Percentiles rank a stretch among this genome's conserved stretches.
Conservation (phyloP, 1,140 invertebrate genomes). For the Copidosoma floridanum region DNA sequence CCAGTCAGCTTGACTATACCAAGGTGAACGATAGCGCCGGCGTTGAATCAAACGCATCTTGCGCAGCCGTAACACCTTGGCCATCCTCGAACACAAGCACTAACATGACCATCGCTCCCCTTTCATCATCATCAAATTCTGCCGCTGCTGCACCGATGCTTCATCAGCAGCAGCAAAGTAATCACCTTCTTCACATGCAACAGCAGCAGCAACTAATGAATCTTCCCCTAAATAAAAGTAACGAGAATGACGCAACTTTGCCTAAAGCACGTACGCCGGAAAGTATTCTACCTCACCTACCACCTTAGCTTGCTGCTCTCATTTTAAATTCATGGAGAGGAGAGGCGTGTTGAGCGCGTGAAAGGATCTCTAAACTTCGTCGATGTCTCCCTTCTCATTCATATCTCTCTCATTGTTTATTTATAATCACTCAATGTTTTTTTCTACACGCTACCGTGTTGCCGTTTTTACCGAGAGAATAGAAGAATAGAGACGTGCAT, state of each 20-base stretch:
- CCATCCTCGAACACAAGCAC: background rate
- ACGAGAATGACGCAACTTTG: background rate
- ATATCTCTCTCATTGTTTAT: background rate
- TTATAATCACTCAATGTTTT: background rate
- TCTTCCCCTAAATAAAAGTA: background rate
- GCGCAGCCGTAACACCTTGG: constrained; percentile 26
- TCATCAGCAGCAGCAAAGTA: background rate
- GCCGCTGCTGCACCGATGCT: background rate
- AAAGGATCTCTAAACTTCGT: too few species aligned
- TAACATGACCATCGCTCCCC: constrained; percentile 10
- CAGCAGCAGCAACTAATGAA: background rate
- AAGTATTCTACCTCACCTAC: constrained; percentile 49
- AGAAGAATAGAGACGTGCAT: background rate
- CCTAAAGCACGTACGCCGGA: constrained; percentile 43
- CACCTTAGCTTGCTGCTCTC: constrained; percentile 47
- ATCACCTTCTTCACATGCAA: constrained; percentile 5
- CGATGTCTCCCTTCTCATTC: background rate
- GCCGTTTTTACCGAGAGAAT: constrained; percentile 1
- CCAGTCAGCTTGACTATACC: constrained; percentile 1
- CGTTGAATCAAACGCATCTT: background rate
- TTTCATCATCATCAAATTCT: constrained; percentile 21
- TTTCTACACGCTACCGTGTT: background rate
- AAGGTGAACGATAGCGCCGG: background rate
- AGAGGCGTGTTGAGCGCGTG: constrained; percentile 34
- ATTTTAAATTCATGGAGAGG: constrained; percentile 17